These are phyloP conservation scores for Aspidoscelis tigris DNA, from an alignment of 2,113 vertebrate genomes.

Conservation along the genomic window DNA sequence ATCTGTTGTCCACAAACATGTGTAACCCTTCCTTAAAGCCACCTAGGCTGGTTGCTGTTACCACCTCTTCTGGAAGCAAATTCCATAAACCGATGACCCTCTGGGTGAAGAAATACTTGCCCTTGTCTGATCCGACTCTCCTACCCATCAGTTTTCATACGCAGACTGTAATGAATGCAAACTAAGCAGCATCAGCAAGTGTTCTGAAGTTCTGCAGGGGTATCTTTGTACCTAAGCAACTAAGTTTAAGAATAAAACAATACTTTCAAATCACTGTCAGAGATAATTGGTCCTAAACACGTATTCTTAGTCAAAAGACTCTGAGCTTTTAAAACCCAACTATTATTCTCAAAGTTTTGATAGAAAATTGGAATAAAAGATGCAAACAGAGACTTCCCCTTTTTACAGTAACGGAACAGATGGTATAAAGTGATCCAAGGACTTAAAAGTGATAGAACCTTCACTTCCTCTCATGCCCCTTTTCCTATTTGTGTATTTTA, in stretches of 20 bases:
- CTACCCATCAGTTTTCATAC: background rate
- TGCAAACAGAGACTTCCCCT: constrained; percentile 5
- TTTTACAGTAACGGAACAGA: constrained; percentile 20
- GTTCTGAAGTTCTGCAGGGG: constrained; percentile 20
- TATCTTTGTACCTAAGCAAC: constrained; percentile 18
- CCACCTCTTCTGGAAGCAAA: too few relatives aligned
- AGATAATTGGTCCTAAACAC: background rate
- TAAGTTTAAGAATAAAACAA: constrained; percentile 9
- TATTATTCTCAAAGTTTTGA: constrained; percentile 19
- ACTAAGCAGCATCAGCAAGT: background rate
- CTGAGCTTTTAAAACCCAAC: background rate
- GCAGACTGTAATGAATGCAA: constrained; percentile 13
- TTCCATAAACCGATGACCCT: too few relatives aligned
- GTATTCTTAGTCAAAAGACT: background rate
- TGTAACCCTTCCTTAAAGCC: too few relatives aligned
- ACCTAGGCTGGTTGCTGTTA: too few relatives aligned
- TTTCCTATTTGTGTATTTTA: constrained; percentile 31
- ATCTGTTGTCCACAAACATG: too few relatives aligned
- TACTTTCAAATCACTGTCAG: constrained; percentile 12
- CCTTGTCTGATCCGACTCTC: too few relatives aligned
- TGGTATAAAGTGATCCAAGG: constrained; percentile 25
- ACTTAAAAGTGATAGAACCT: constrained; percentile 14
- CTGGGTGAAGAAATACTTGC: too few relatives aligned
- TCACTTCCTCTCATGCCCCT: constrained; percentile 5
- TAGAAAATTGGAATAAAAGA: constrained; percentile 6